phyloP scores from a whole-genome alignment of 2,888 invertebrate species.

The Andrena trimmerana region DNA sequence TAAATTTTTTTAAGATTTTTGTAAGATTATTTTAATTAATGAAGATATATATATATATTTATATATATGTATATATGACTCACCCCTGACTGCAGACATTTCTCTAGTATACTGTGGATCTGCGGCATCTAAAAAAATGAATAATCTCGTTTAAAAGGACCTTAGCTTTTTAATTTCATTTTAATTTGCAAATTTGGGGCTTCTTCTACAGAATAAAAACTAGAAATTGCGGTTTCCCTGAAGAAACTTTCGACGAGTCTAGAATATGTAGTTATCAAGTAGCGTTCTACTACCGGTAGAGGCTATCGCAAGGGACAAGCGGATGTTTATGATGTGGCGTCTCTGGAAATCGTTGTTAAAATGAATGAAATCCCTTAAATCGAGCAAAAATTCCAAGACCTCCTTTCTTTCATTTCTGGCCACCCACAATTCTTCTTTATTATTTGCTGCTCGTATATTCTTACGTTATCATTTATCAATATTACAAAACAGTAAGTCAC shows the following conservation, averaged over 20 bases:
- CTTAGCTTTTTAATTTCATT: neutral
- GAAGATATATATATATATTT: no score
- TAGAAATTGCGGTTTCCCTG: slow-evolving; percentile 24
- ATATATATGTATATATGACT: slow-evolving; percentile 17
- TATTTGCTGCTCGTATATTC: neutral
- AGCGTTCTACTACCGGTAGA: slow-evolving; percentile 66
- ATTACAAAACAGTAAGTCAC: neutral
- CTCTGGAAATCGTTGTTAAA: slow-evolving; percentile 42
- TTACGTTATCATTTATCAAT: neutral
- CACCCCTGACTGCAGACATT: slow-evolving; percentile 73
- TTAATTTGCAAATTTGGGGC: neutral
- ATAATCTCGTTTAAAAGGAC: neutral
- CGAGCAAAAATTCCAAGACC: neutral
- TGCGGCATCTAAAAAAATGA: slow-evolving; percentile 63
- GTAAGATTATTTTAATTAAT: neutral
- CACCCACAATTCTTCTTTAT: neutral
- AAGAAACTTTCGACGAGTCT: slow-evolving; percentile 45
- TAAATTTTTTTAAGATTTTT: neutral
- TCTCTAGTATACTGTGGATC: slow-evolving; percentile 71
- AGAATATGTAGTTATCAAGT: slow-evolving; percentile 67
- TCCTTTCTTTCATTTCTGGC: neutral
- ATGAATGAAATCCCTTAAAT: slow-evolving; percentile 28
- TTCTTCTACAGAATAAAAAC: neutral
- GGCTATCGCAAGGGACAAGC: slow-evolving; percentile 69
- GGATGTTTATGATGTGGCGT: slow-evolving; percentile 70